phyloP scores from a whole-genome alignment of 1,140 invertebrate species.

The Bradynema listronoti region DNA sequence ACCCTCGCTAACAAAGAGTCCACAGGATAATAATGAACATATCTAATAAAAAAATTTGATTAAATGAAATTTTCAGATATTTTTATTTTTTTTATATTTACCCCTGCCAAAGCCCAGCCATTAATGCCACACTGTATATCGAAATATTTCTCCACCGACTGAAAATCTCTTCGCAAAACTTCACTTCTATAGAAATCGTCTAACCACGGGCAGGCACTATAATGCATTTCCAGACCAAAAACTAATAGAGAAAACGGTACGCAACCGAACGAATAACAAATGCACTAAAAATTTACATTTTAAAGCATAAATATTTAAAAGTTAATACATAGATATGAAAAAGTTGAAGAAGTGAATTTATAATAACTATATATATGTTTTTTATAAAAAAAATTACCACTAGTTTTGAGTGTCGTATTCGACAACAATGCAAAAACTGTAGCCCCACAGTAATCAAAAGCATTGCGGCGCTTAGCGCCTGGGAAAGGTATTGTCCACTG shows the following conservation, averaged over 20 bases:
- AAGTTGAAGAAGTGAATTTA: no score
- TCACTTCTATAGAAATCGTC: conserved; percentile 51
- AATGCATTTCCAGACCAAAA: conserved; percentile 56
- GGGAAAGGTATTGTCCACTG: conserved; percentile 33
- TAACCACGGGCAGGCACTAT: conserved; percentile 52
- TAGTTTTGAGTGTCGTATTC: conserved; percentile 37
- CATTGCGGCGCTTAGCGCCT: conserved; percentile 17
- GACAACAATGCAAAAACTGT: conserved; percentile 36
- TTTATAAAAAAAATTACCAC: conserved; percentile 37
- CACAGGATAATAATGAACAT: conserved; percentile 54
- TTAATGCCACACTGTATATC: conserved; percentile 56
- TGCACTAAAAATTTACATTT: conserved; percentile 42
- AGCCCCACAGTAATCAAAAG: conserved; percentile 27
- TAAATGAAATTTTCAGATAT: conserved; percentile 17
- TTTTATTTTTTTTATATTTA: conserved; percentile 27
- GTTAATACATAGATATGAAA: background rate
- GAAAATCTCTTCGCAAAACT: conserved; percentile 38
- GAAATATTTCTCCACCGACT: conserved; percentile 48
- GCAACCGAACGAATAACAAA: conserved; percentile 54
- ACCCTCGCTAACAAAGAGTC: conserved; percentile 53
- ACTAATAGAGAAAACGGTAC: conserved; percentile 52
- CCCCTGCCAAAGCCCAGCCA: conserved; percentile 53
- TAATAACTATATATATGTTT: no score
- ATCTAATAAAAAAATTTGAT: conserved; percentile 36
- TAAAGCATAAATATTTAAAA: no score